A percentile compares a stretch with the other conserved stretches of the same genome.
These are phyloP conservation scores for Calidris pygmaea DNA, from an alignment of 2,113 vertebrate genomes.

Conservation along the genomic window DNA sequence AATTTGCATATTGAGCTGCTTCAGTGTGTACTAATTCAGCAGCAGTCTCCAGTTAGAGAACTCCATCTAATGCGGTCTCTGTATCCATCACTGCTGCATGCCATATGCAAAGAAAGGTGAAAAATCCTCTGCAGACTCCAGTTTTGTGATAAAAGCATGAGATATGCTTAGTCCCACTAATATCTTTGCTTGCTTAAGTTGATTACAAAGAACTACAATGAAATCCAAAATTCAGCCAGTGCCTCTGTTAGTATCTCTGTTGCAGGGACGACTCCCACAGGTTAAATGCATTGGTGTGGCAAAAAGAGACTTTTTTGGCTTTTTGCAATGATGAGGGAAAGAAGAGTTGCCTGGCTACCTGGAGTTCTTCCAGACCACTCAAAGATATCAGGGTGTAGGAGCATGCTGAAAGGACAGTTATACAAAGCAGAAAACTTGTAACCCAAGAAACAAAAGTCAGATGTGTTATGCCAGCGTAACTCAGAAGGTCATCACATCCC, in stretches of 20 bases:
- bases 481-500: neutral
- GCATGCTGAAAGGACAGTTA: neutral
- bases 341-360: neutral
- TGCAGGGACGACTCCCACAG: neutral
- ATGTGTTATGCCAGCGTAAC: neutral
- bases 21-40: constrained; percentile 13
- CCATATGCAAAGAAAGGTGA: neutral
- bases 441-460: neutral
- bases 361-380: neutral
- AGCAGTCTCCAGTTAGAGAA: neutral
- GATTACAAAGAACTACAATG: neutral
- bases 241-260: neutral
- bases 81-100: neutral
- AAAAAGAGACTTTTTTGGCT: neutral
- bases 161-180: neutral
- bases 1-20: constrained; percentile 17
- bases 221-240: neutral
- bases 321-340: neutral
- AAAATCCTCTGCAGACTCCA: neutral
- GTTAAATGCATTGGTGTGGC: neutral
- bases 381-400: neutral
- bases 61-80: neutral
- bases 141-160: neutral
- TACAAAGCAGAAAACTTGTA: neutral
- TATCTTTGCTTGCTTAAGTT: neutral